Conservation (phyloP, 2,888 invertebrate species). For the Drosophila robusta region DNA sequence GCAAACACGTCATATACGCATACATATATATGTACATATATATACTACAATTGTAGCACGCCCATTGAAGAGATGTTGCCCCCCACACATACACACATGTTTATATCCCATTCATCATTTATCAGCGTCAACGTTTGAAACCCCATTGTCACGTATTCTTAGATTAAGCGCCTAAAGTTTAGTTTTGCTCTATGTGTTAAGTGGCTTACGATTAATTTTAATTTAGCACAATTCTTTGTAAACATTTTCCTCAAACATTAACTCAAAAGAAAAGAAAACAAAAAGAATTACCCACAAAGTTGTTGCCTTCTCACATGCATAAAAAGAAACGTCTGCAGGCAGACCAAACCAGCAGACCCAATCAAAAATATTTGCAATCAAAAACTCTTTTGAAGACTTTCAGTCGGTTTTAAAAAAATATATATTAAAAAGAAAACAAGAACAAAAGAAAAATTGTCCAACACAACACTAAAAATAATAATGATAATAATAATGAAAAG, state of each 20-base stretch:
- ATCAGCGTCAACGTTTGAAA: conserved; percentile 28
- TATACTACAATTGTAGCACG: conserved; percentile 13
- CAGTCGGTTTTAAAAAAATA: conserved; percentile 46
- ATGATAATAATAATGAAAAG: conserved; percentile 22
- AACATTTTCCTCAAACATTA: conserved; percentile 47
- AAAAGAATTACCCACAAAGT: conserved; percentile 33
- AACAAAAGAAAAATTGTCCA: conserved; percentile 37
- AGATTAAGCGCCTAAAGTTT: conserved; percentile 44
- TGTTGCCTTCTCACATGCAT: conserved; percentile 64
- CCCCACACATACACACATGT: conserved; percentile 28
- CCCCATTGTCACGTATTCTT: conserved; percentile 50
- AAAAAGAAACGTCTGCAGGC: conserved; percentile 70
- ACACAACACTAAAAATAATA: conserved; percentile 36
- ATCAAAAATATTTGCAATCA: conserved; percentile 56
- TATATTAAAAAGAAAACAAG: conserved; percentile 47
- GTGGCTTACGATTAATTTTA: conserved; percentile 63
- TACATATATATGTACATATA: conserved; percentile 18
- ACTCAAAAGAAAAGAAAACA: conserved; percentile 22
- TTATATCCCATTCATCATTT: conserved; percentile 33
- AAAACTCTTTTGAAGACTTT: conserved; percentile 59
- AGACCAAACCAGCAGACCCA: conserved; percentile 68
- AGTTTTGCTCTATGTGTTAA: conserved; percentile 51
- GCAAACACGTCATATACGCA: conserved; percentile 20
- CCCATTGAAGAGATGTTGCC: conserved; percentile 19
- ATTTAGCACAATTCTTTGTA: conserved; percentile 77